Percentiles rank a stretch among this genome's conserved stretches.
Conservation (phyloP, 2,888 invertebrate genomes). For the Maniola hyperantus region DNA sequence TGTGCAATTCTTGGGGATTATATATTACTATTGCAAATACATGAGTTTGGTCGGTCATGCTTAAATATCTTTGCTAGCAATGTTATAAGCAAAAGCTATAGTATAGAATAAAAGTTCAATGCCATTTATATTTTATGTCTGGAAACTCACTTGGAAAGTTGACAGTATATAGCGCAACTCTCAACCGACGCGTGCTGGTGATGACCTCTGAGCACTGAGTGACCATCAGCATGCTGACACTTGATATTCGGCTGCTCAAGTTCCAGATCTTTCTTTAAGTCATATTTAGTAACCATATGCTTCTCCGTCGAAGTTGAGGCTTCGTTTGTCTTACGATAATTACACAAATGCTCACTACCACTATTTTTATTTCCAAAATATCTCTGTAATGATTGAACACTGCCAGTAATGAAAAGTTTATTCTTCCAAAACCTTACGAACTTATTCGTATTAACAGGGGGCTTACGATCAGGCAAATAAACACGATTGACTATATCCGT, state of each 20-base stretch:
- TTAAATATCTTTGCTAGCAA: too few species aligned
- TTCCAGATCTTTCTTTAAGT: constrained; percentile 59
- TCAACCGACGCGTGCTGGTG: constrained; percentile 73
- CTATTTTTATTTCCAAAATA: constrained; percentile 69
- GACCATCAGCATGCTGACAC: constrained; percentile 74
- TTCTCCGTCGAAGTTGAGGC: constrained; percentile 63
- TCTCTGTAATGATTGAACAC: constrained; percentile 72
- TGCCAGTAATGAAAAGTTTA: constrained; percentile 72
- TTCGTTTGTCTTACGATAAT: constrained; percentile 58
- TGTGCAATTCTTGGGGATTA: too few species aligned
- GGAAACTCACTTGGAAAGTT: constrained; percentile 69
- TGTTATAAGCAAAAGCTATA: neutral
- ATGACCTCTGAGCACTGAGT: constrained; percentile 72
- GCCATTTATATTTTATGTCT: neutral
- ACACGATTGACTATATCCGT: constrained; percentile 72
- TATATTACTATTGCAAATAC: too few species aligned
- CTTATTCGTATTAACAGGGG: constrained; percentile 66
- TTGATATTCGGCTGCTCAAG: constrained; percentile 59
- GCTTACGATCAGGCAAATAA: constrained; percentile 68
- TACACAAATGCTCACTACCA: constrained; percentile 63
- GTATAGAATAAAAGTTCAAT: neutral
- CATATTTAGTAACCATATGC: constrained; percentile 50
- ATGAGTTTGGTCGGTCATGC: too few species aligned
- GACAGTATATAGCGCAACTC: constrained; percentile 77
- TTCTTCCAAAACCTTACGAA: constrained; percentile 79